These are phyloP conservation scores for Sterrhoptilus dennistouni DNA, from an alignment of 2,113 vertebrate genomes.

Conservation along the genomic window DNA sequence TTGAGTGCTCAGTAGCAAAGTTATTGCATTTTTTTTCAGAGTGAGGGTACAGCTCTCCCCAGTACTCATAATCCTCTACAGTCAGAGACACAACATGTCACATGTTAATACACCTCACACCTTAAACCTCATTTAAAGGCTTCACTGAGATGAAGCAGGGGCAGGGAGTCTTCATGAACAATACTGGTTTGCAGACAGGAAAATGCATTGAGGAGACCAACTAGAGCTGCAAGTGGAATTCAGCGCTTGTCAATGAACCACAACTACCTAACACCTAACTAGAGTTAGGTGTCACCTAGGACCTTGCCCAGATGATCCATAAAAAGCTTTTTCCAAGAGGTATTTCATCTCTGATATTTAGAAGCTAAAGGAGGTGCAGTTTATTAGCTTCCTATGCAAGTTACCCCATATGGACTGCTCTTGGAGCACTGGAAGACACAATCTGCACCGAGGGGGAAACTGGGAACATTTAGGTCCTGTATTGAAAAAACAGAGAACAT, in stretches of 20 bases:
- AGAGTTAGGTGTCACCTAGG: neutral
- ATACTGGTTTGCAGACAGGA: neutral
- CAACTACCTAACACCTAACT: neutral
- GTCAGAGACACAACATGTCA: neutral
- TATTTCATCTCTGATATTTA: neutral
- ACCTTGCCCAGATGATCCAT: neutral
- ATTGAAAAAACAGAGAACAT: neutral
- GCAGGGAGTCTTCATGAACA: neutral
- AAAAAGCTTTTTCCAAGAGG: neutral
- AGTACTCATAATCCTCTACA: rapidly evolving
- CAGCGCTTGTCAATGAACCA: neutral
- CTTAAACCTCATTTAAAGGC: neutral
- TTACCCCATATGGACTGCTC: neutral
- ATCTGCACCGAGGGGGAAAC: neutral
- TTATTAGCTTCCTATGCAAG: neutral
- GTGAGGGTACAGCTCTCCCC: neutral
- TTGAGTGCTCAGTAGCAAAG: neutral
- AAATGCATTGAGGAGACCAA: neutral
- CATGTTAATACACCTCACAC: neutral
- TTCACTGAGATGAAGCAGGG: neutral
- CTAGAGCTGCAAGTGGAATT: neutral
- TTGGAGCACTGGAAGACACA: neutral
- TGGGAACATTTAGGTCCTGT: neutral
- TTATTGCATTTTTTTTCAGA: neutral
- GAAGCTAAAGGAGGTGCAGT: neutral